Percentiles rank a stretch among this genome's conserved stretches.
These are phyloP conservation scores for Noctua fimbriata DNA, from an alignment of 2,888 invertebrate genomes.

Conservation along the genomic window DNA sequence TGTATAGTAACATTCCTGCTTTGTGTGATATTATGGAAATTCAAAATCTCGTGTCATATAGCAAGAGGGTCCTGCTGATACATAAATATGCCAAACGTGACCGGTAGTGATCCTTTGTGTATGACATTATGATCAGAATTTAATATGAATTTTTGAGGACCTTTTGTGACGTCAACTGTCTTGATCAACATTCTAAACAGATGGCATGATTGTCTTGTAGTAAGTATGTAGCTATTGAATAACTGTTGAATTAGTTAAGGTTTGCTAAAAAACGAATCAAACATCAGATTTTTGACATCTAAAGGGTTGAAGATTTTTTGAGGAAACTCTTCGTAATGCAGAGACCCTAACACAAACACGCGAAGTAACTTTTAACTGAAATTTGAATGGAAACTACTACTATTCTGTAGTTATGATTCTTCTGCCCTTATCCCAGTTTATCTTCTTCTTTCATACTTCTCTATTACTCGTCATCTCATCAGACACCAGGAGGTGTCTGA, in stretches of 20 bases:
- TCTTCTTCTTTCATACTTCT: no score
- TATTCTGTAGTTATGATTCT: neutral
- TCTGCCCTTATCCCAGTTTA: no score
- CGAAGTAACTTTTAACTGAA: neutral
- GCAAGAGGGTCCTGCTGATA: neutral
- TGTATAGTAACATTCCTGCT: neutral
- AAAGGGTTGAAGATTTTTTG: no score
- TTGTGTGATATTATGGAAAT: neutral
- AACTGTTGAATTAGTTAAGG: neutral
- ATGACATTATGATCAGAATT: neutral
- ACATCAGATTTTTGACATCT: neutral
- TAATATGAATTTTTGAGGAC: slow-evolving; percentile 1
- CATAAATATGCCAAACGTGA: slow-evolving; percentile 26
- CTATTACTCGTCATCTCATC: no score
- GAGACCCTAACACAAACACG: neutral
- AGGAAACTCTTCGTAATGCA: neutral
- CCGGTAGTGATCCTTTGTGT: neutral
- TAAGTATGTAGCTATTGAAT: neutral
- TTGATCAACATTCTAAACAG: neutral
- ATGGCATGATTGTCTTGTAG: neutral
- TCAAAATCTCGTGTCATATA: neutral
- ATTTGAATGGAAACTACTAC: neutral
- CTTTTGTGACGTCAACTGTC: slow-evolving; percentile 20
- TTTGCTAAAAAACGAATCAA: neutral
- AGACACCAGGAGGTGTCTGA: no score